phyloP scores from a whole-genome alignment of 2,888 invertebrate genomes.

The Cheilosia grossa region DNA sequence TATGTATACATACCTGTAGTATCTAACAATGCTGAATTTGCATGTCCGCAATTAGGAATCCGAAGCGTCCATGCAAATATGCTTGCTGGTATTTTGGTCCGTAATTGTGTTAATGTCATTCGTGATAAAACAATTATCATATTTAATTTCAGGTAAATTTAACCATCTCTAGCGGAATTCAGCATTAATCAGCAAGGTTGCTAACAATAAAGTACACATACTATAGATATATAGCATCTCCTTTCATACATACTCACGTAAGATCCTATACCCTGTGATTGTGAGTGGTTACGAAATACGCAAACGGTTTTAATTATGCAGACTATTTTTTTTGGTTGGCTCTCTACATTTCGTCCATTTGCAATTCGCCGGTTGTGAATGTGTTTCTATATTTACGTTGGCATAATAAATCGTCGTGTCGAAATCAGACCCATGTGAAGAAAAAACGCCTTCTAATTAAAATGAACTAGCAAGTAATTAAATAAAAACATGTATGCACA shows the following conservation, averaged over 20 bases:
- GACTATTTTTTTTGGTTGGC: not conserved
- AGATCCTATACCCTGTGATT: not conserved
- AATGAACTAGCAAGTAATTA: not conserved
- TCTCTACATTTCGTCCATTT: not conserved
- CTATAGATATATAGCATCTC: not conserved
- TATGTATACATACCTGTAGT: too few relatives aligned
- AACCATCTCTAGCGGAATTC: slow-evolving; percentile 2
- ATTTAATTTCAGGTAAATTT: slow-evolving; percentile 46
- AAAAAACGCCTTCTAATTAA: not conserved
- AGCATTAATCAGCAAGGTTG: not conserved
- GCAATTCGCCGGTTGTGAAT: not conserved
- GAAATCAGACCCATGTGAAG: not conserved
- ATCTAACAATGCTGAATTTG: not conserved
- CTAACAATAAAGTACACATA: not conserved
- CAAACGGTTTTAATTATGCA: slow-evolving; percentile 1
- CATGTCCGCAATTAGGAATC: slow-evolving; percentile 4
- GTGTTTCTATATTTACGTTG: not conserved
- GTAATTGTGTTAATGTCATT: slow-evolving; percentile 14
- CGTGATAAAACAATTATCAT: slow-evolving; percentile 43
- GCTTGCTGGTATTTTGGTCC: not conserved
- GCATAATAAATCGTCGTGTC: not conserved
- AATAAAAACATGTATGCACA: too few relatives aligned
- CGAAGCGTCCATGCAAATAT: not conserved
- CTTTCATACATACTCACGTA: not conserved
- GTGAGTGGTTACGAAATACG: not conserved